phyloP scores from a whole-genome alignment of 2,888 invertebrate genomes.

The Lymantria monacha region DNA sequence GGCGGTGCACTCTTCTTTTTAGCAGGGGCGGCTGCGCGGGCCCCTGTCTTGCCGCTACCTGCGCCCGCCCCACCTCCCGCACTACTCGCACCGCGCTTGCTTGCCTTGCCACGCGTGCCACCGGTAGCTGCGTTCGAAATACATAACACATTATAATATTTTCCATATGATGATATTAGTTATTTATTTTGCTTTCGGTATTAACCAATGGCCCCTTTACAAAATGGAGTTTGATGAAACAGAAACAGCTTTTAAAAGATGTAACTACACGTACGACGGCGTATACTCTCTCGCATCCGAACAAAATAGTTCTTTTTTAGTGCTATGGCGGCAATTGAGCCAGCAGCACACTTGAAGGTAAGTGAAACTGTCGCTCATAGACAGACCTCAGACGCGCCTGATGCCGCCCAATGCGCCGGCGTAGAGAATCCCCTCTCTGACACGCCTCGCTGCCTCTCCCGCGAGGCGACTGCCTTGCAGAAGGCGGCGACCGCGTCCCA shows the following conservation, averaged over 20 bases:
- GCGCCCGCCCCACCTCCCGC: constrained; percentile 48
- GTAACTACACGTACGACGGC: too few relatives aligned
- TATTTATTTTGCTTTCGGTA: background rate
- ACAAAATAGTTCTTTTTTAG: too few relatives aligned
- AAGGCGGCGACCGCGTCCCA: too few relatives aligned
- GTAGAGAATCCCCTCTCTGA: too few relatives aligned
- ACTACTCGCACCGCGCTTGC: constrained; percentile 46
- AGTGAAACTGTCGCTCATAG: too few relatives aligned
- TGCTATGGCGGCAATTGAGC: too few relatives aligned
- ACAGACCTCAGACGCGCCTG: too few relatives aligned
- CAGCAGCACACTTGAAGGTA: too few relatives aligned
- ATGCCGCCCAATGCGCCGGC: too few relatives aligned
- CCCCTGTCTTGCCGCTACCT: constrained; percentile 39
- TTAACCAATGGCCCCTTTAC: background rate
- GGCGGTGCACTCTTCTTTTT: constrained; percentile 40
- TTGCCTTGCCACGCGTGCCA: constrained; percentile 47
- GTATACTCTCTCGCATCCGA: too few relatives aligned
- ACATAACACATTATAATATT: background rate
- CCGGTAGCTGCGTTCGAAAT: constrained; percentile 22
- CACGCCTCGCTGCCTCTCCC: too few relatives aligned
- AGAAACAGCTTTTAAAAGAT: background rate
- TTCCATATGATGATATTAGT: background rate
- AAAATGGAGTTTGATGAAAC: background rate
- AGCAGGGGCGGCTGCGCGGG: constrained; percentile 38
- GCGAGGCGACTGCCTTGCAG: too few relatives aligned